Evolutionary conservation across 92 coral and sea anemone genomes (phyloP).

Genomic region (Umimayanthus kanabou): DNA sequence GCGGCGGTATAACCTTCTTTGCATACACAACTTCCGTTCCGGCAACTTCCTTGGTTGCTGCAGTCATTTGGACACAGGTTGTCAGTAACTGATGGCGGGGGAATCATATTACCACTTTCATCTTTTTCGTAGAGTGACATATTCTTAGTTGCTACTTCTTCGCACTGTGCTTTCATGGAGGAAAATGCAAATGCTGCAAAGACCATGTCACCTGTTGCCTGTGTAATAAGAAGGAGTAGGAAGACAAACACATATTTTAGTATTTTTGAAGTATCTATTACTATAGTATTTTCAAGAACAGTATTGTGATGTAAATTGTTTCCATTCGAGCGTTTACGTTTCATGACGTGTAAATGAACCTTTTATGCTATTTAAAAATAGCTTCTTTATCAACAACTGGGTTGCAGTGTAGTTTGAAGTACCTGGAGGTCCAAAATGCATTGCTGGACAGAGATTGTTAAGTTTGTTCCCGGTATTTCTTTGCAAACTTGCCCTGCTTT

Average conservation of each 20-base stretch:
- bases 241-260: too few species aligned
- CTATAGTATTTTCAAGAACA: too few species aligned
- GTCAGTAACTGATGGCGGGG: slow-evolving; percentile 48
- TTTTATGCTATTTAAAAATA: too few species aligned
- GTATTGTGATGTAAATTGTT: too few species aligned
- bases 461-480: slow-evolving; percentile 57
- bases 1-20: slow-evolving; percentile 54
- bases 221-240: not conserved
- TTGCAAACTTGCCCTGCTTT: slow-evolving; percentile 59
- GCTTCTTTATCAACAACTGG: too few species aligned
- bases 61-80: slow-evolving; percentile 73
- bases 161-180: slow-evolving; percentile 53
- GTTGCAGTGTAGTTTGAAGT: not conserved
- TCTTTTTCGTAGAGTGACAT: slow-evolving; percentile 19
- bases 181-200: slow-evolving; percentile 57
- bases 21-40: slow-evolving; percentile 65
- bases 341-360: too few species aligned
- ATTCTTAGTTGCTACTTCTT: slow-evolving; percentile 51
- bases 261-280: too few species aligned
- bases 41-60: slow-evolving; percentile 65
- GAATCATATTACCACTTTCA: slow-evolving; percentile 48
- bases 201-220: slow-evolving; percentile 54
- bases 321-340: too few species aligned
- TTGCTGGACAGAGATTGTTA: slow-evolving; percentile 37
- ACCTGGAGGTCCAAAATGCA: slow-evolving; percentile 62